A percentile compares a stretch with the other conserved stretches of the same genome.
Evolutionary conservation across 1,140 invertebrate species (phyloP).

Genomic region (Whitmania pigra): DNA sequence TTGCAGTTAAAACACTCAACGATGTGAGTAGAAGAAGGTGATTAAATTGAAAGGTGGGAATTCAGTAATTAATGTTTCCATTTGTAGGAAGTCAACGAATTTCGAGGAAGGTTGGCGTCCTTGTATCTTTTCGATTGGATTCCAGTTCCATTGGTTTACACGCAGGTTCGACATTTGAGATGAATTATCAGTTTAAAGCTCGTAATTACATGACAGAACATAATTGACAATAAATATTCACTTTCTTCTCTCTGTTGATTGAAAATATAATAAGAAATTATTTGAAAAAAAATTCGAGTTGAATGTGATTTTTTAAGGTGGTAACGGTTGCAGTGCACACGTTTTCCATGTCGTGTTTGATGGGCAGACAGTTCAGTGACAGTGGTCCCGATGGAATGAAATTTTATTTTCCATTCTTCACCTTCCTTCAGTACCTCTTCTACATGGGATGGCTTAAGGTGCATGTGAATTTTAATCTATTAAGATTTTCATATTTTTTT

Average conservation of each 20-base stretch:
- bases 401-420: slow-evolving; percentile 76
- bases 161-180: slow-evolving; percentile 57
- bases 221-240: neutral
- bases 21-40: slow-evolving; percentile 49
- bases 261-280: neutral
- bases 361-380: slow-evolving; percentile 56
- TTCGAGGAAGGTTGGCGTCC: slow-evolving; percentile 63
- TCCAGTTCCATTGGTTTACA: slow-evolving; percentile 90
- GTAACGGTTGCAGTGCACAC: slow-evolving; percentile 80
- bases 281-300: neutral
- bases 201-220: neutral
- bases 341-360: slow-evolving; percentile 66
- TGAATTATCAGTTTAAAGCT: neutral
- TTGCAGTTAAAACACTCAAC: slow-evolving; percentile 76
- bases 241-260: neutral
- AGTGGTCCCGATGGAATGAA: slow-evolving; percentile 55
- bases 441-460: slow-evolving; percentile 27
- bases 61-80: too few relatives aligned
- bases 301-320: slow-evolving; percentile 48
- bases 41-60: too few relatives aligned
- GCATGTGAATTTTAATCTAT: neutral
- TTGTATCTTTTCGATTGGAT: slow-evolving; percentile 85
- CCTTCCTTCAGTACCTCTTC: slow-evolving; percentile 52
- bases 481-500: too few relatives aligned
- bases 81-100: slow-evolving; percentile 57